Evolutionary conservation across 64 coral and sea anemone genomes (phyloP).

Genomic region (Hydrozoanthus tunicans): DNA sequence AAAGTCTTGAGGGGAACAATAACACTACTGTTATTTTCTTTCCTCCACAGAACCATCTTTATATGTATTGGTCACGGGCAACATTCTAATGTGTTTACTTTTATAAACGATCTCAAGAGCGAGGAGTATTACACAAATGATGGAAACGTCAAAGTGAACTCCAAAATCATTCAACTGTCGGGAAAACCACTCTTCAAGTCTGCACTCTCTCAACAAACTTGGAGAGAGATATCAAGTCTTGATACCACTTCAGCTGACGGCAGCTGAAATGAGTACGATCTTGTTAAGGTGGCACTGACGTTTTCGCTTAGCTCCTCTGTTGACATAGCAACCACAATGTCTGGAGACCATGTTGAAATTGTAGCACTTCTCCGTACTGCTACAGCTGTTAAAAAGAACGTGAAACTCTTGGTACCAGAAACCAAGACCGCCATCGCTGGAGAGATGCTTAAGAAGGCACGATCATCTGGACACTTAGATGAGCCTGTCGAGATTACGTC

Average conservation of each 20-base stretch:
- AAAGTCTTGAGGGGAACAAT: too few species aligned
- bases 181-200: slow-evolving; percentile 44
- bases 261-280: slow-evolving; percentile 22
- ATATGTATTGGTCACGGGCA: slow-evolving; percentile 35
- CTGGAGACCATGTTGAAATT: background rate
- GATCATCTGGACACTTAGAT: background rate
- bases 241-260: background rate
- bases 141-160: background rate
- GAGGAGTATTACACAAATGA: slow-evolving; percentile 7
- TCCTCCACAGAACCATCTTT: slow-evolving; percentile 2
- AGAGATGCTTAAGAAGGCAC: background rate
- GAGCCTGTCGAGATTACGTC: background rate
- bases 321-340: slow-evolving; percentile 28
- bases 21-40: background rate
- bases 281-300: slow-evolving; percentile 40
- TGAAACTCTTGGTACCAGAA: slow-evolving; percentile 36
- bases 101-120: slow-evolving; percentile 12
- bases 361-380: slow-evolving; percentile 23
- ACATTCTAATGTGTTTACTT: background rate
- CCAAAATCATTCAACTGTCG: slow-evolving; percentile 26
- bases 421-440: background rate
- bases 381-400: background rate
- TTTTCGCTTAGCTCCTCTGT: slow-evolving; percentile 29
- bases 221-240: slow-evolving; percentile 7
- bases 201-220: slow-evolving; percentile 14